phyloP scores from a whole-genome alignment of 2,888 invertebrate species.

The Unio pictorum region DNA sequence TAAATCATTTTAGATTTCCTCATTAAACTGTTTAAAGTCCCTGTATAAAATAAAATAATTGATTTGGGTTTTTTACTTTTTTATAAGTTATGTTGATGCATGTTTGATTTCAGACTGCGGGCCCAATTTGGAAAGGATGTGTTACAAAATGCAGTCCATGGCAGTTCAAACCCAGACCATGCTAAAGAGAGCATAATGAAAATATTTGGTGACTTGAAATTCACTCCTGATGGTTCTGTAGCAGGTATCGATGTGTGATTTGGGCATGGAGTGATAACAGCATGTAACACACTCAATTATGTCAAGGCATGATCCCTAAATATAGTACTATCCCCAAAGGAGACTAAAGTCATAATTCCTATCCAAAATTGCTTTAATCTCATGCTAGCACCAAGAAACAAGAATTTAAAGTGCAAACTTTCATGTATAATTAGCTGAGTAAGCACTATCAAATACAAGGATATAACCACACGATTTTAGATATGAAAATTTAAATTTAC shows the following conservation, averaged over 20 bases:
- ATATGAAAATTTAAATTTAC: too few species aligned
- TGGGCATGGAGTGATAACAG: too few species aligned
- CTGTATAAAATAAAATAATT: too few species aligned
- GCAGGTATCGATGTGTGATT: conserved; percentile 43
- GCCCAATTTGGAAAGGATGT: conserved; percentile 64
- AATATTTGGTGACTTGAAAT: conserved; percentile 66
- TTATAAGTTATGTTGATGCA: background rate
- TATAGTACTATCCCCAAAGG: background rate
- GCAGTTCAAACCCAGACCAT: conserved; percentile 54
- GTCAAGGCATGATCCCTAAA: background rate
- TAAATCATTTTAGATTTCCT: too few species aligned
- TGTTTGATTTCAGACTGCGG: conserved; percentile 54
- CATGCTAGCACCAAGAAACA: too few species aligned
- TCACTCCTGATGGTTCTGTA: conserved; percentile 61
- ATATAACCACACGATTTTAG: too few species aligned
- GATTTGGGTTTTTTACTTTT: too few species aligned
- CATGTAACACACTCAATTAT: too few species aligned
- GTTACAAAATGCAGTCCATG: conserved; percentile 67
- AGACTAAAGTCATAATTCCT: background rate
- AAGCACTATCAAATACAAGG: too few species aligned
- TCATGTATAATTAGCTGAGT: too few species aligned
- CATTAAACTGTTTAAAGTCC: too few species aligned
- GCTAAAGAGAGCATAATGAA: conserved; percentile 53
- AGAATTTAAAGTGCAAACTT: too few species aligned
- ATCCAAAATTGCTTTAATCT: background rate